Conservation (phyloP, 2,797 vertebrate genomes). For the Menidia menidia region DNA sequence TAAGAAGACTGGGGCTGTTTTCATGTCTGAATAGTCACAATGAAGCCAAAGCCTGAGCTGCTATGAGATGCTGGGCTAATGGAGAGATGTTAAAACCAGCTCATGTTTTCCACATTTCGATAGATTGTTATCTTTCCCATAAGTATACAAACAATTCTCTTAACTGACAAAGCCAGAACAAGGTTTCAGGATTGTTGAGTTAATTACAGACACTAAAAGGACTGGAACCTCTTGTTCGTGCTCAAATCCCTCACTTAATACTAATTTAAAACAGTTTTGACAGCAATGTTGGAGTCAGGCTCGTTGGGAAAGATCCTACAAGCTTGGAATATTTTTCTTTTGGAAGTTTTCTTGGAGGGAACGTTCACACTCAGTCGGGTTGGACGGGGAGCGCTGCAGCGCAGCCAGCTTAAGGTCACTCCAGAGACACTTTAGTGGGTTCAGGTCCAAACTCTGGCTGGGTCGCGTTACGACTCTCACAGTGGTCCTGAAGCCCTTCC, state of each 20-base stretch:
- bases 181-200: background rate
- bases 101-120: background rate
- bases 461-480: background rate
- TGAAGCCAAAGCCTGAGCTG: background rate
- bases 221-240: background rate
- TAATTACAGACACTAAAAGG: no score
- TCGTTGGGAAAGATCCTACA: slow-evolving; percentile 1
- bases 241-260: background rate
- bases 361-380: background rate
- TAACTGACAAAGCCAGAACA: background rate
- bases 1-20: slow-evolving; percentile 14
- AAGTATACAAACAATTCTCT: background rate
- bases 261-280: slow-evolving; percentile 9
- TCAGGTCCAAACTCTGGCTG: background rate
- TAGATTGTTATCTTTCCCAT: background rate
- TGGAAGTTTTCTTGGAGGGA: background rate
- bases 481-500: background rate
- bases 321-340: background rate
- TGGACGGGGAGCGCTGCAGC: background rate
- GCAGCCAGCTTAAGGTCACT: background rate
- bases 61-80: background rate
- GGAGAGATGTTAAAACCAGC: slow-evolving; percentile 1
- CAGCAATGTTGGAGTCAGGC: background rate
- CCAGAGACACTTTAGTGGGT: background rate
- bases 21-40: slow-evolving; percentile 11